Conservation (phyloP, 2,888 invertebrate species). For the Platycnemis pennipes region DNA sequence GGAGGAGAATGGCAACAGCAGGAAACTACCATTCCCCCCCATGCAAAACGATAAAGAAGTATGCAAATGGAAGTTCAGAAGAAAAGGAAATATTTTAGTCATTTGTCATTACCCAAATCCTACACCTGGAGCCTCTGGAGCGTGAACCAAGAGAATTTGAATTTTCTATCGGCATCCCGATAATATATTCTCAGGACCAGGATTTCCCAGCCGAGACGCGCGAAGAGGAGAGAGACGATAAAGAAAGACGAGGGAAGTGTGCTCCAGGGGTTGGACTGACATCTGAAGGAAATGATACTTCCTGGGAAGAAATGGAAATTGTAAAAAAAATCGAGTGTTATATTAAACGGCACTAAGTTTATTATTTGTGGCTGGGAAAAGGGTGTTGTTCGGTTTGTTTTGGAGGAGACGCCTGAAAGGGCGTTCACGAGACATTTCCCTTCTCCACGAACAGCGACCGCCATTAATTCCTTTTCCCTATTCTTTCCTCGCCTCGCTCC, state of each 20-base stretch:
- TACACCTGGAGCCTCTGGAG: background rate
- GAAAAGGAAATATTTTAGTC: background rate
- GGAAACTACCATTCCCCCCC: background rate
- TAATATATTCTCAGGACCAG: background rate
- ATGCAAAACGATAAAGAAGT: background rate
- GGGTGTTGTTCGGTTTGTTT: constrained; percentile 60
- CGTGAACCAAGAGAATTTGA: background rate
- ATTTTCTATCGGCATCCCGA: background rate
- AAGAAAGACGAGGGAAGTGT: constrained; percentile 28
- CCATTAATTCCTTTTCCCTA: constrained; percentile 36
- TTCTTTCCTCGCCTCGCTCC: constrained; percentile 21
- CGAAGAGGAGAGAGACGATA: background rate
- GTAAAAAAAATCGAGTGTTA: constrained; percentile 50
- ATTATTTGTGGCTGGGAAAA: constrained; percentile 45
- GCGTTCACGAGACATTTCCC: constrained; percentile 26
- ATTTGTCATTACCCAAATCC: background rate
- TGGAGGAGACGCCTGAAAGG: constrained; percentile 52
- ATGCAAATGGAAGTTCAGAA: background rate
- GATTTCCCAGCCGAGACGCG: background rate
- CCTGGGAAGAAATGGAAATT: constrained; percentile 49
- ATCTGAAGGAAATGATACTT: constrained; percentile 56
- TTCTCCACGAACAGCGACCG: background rate
- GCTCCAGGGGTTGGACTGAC: constrained; percentile 50
- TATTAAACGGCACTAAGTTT: constrained; percentile 47
- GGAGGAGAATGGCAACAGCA: background rate